Evolutionary conservation across 2,888 invertebrate species (phyloP), one percentile per base, ranked within the genome.

Genomic region (Schizaphis graminum): DNA sequence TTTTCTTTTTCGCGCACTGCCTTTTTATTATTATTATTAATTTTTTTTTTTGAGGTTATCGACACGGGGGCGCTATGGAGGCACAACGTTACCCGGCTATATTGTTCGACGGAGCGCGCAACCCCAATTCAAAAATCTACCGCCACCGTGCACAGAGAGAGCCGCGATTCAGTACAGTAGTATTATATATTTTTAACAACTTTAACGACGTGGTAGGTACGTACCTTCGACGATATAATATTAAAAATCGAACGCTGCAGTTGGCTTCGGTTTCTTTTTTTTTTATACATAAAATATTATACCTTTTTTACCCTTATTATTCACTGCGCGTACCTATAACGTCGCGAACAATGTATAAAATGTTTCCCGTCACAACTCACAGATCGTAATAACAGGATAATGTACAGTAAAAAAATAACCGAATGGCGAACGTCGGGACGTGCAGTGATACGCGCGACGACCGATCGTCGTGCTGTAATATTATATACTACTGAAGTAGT

Each of bases 31-130:
- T 77, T 77, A 77, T 77, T 77, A 77, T 77, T 77, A 67, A 10
- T n/a, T 77, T 28, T 77, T 53, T 86, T 86, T 77, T 93, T 93
- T 89, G 89, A 93, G 93, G 93, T 93, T 93, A 93, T 89, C 35
- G 89, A 93, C 44, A 85, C 28, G 47, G 44, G 84, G 85, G 89
- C n/a, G 49, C n/a, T 47, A 26, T 85, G 93, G 93, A 90, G 93
- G 93, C 53, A 85, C 86, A 26, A 89, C 47, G 41, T 41, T 44
- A 49, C 49, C 44, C 26, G 21, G 53, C 44, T 49, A 88, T 86
- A 57, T 92, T 44, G 92, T 77, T 88, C n/a, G 53, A 44, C 41
- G 56, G 49, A 90, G 47, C 89, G 93, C 85, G 35, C 77, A 1
- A 0, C 35, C 57, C 26, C 24, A 0, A 47, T 89, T 90, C 85